phyloP scores from a whole-genome alignment of 2,797 vertebrate genomes.

The Scarus forsteni region DNA sequence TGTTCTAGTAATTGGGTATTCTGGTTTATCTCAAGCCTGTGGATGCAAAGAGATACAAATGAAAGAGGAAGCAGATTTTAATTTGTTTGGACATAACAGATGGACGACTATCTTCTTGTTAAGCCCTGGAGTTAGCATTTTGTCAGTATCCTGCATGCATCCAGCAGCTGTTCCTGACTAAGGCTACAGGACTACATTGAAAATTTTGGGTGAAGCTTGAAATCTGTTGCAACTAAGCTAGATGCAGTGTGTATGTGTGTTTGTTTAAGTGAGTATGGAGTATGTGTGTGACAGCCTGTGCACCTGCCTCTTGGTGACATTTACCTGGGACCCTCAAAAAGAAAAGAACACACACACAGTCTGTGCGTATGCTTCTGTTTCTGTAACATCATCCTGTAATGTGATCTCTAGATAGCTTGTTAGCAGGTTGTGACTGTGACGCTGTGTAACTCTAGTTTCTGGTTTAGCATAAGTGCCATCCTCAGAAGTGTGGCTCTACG shows the following conservation, averaged over 20 bases:
- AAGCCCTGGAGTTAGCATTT: not conserved
- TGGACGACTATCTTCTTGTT: not conserved
- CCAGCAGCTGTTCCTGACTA: not conserved
- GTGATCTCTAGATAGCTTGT: conserved; percentile 58
- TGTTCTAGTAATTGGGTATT: not conserved
- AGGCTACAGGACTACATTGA: not conserved
- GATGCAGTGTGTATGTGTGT: not conserved
- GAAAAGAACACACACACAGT: conserved; percentile 9
- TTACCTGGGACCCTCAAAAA: conserved; percentile 30
- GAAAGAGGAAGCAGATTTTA: not conserved
- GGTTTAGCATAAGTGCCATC: not conserved
- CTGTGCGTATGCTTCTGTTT: conserved; percentile 10
- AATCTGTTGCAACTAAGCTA: not conserved
- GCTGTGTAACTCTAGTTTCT: conserved; percentile 54
- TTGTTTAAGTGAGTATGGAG: conserved; percentile 2
- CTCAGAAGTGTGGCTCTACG: conserved; percentile 23
- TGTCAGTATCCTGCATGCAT: conserved; percentile 1
- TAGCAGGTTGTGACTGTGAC: conserved; percentile 49
- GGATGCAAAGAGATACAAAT: not conserved
- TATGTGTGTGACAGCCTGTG: conserved; percentile 5
- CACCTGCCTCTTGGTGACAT: conserved; percentile 31
- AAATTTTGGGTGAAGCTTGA: not conserved
- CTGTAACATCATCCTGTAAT: conserved; percentile 77
- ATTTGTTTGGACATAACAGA: conserved; percentile 1
- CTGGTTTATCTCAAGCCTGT: conserved; percentile 2